Conservation (phyloP, 2,888 invertebrate genomes). For the Cerceris rybyensis region DNA sequence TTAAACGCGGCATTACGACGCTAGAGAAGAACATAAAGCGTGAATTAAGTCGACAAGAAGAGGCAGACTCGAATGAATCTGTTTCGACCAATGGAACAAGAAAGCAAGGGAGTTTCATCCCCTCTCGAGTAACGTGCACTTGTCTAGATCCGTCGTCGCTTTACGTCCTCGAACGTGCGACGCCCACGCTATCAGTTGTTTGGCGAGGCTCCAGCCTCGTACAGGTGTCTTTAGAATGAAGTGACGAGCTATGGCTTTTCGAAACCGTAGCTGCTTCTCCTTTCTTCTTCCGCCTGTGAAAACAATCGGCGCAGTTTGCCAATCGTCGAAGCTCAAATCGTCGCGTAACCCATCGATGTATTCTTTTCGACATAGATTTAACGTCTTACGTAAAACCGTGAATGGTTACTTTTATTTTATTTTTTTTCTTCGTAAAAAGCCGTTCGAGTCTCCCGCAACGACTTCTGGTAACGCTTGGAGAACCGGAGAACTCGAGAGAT, state of each 20-base stretch:
- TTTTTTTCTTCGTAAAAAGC: neutral
- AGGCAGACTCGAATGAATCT: constrained; percentile 60
- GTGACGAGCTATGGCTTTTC: constrained; percentile 15
- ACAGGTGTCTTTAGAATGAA: constrained; percentile 53
- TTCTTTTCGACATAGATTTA: neutral
- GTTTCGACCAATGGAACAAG: constrained; percentile 68
- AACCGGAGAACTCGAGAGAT: neutral
- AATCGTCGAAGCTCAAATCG: neutral
- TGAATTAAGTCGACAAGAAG: constrained; percentile 40
- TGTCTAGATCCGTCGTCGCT: constrained; percentile 57
- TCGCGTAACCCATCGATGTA: neutral
- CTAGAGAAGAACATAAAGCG: constrained; percentile 43
- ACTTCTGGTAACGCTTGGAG: neutral
- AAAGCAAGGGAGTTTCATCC: constrained; percentile 65
- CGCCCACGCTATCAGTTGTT: constrained; percentile 78
- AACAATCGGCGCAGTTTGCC: constrained; percentile 2
- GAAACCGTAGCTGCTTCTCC: neutral
- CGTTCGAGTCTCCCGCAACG: neutral
- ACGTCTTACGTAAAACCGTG: neutral
- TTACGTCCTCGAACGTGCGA: constrained; percentile 71
- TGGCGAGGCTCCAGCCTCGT: constrained; percentile 69
- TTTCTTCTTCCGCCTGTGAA: neutral
- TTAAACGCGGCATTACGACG: constrained; percentile 32
- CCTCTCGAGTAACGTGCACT: constrained; percentile 67
- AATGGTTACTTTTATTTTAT: neutral